Evolutionary conservation across 2,888 invertebrate species (phyloP).

Genomic region (Drosophila emarginata): DNA sequence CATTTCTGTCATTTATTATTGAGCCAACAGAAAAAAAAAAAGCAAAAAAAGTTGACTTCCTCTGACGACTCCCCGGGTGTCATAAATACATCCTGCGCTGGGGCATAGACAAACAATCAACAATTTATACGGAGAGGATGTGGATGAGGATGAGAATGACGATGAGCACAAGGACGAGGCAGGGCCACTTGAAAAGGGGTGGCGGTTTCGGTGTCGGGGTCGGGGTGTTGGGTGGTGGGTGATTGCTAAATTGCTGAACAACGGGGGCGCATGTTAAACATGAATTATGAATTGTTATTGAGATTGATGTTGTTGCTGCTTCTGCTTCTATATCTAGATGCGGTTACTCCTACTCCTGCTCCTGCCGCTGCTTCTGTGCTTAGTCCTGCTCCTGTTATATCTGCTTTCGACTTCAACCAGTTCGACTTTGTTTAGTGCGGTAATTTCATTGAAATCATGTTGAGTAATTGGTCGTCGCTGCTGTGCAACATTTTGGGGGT

Average conservation of each 20-base stretch:
- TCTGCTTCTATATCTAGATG: constrained; percentile 29
- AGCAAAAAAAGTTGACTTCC: constrained; percentile 60
- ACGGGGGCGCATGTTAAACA: constrained; percentile 77
- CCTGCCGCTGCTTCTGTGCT: constrained; percentile 16
- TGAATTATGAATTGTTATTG: constrained; percentile 83
- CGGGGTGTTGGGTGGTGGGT: constrained; percentile 10
- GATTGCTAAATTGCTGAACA: constrained; percentile 63
- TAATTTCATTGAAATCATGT: constrained; percentile 82
- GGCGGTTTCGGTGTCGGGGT: constrained; percentile 20
- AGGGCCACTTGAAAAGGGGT: constrained; percentile 46
- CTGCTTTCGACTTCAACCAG: constrained; percentile 33
- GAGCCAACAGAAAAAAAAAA: constrained; percentile 44
- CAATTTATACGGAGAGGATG: constrained; percentile 70
- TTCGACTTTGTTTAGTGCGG: constrained; percentile 66
- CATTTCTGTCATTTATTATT: constrained; percentile 71
- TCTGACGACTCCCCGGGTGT: constrained; percentile 57
- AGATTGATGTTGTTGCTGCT: constrained; percentile 79
- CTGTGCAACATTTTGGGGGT: constrained; percentile 32
- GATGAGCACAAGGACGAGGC: constrained; percentile 14
- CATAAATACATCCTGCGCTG: constrained; percentile 69
- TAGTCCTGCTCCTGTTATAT: constrained; percentile 28
- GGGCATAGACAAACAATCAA: constrained; percentile 78
- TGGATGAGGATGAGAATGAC: not conserved
- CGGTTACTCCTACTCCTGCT: constrained; percentile 27
- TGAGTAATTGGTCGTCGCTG: constrained; percentile 78